Evolutionary conservation across 2,797 vertebrate species (phyloP).

Genomic region (Synaphobranchus kaupii): DNA sequence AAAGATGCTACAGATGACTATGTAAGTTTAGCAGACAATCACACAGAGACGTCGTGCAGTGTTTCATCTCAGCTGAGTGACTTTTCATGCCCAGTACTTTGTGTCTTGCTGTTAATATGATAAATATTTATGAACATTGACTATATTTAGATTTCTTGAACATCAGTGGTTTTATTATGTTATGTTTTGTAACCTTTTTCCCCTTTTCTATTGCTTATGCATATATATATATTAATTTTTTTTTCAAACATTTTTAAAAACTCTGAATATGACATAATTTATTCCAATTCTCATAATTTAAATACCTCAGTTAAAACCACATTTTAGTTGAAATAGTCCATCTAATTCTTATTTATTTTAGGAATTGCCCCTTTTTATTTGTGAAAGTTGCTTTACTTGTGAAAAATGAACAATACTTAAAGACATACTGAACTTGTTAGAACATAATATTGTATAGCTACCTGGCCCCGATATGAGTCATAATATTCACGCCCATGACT

Average conservation of each 20-base stretch:
- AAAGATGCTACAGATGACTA: constrained; percentile 86
- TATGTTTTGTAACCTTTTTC: background rate
- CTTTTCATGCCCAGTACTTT: background rate
- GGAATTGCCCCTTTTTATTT: too few relatives aligned
- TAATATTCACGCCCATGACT: too few relatives aligned
- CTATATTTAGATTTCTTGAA: background rate
- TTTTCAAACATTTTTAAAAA: background rate
- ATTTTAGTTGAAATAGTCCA: too few relatives aligned
- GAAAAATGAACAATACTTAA: too few relatives aligned
- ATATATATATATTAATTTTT: background rate
- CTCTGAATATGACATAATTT: too few relatives aligned
- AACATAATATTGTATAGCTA: too few relatives aligned
- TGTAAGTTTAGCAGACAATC: constrained; percentile 63
- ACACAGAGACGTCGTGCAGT: constrained; percentile 9
- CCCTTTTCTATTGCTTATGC: background rate
- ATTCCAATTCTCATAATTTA: too few relatives aligned
- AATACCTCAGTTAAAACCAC: too few relatives aligned
- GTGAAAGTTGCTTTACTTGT: background rate
- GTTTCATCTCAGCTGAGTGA: background rate
- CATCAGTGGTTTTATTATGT: background rate
- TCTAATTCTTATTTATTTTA: too few relatives aligned
- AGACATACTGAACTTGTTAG: too few relatives aligned
- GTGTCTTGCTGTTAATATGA: constrained; percentile 5
- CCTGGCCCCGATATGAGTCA: too few relatives aligned
- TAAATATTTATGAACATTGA: background rate